Base-by-base conservation (phyloP, 2,113 vertebrate species). In the Regulus satrapa region DNA sequence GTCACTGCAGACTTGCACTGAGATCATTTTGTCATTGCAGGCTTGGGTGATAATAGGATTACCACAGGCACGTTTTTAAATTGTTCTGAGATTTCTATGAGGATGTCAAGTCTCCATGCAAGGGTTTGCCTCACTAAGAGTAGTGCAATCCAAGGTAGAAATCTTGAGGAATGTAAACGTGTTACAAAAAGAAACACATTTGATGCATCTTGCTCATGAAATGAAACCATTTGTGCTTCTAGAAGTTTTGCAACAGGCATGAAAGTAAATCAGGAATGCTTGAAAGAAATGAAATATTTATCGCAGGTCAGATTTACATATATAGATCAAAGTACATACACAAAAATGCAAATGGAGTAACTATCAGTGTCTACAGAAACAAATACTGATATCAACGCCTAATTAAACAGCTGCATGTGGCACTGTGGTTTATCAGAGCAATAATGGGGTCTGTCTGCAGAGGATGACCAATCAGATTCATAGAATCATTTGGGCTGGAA, bases 21-120 rank as follows among this genome's bases (percentile, higher is more conserved):
- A 79, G 78, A 92, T 85, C 6, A 58, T 94, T 92, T 88, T 94
- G 74, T 91, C 93, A 76, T 68, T 76, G 67, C 40, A 58, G 91
- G 87, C 81, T 69, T 69, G 56, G 85, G 62, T 85, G 78, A 73
- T 89, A 95, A 95, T 69, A 78, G 71, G 74, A 95, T 96, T 94
- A 94, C 62, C 81, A 89, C 46, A 91, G 62, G 54, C 77, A 73
- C 51, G 62, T 61, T 89, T 91, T 66, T 85, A 93, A 95, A 95
- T 88, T 58, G 68, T 81, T 92, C 69, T 83, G 66, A 83, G 74
- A 93, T 93, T 85, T 45, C 85, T 90, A 58, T 1, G 54, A 88
- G 81, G 58, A 76, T 69, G 62, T 68, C 62, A 89, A 89, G 74
- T 85, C 62, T 89, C 58, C 67, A 2, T 82, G 81, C 46, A 72